Evolutionary conservation across 2,113 vertebrate species (phyloP), one percentile per base, ranked within the genome.

Genomic region (Prunella himalayana): DNA sequence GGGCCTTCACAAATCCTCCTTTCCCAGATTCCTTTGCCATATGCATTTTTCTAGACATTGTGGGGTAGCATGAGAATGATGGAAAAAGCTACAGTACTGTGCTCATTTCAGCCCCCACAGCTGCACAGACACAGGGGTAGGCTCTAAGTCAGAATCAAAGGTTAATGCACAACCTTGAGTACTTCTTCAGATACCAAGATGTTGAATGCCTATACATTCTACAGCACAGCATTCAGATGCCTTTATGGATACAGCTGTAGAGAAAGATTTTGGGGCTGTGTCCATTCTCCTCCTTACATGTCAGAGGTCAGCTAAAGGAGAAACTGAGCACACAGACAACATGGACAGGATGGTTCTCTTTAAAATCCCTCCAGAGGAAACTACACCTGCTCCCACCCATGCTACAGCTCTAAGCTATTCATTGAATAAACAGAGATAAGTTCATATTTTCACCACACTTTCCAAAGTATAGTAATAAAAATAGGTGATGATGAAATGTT

Each of bases 401-500:
- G 70, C 20, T 73, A 53, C 8, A 80, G n/a, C 41, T 66, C 37
- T 49, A 24, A 90, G 13, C 7, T 88, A 10, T 23, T 83, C 35
- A 57, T 8, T 45, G 31, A 77, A 69, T 35, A 86, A 88, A 60
- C 7, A 70, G 33, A 80, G 8, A 69, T 30, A 92, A 84, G 10
- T 72, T 89, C 37, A 8, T 79, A 25, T 84, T 94, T 89, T 72
- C 54, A 54, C 31, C 56, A 80, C 39, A 51, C 13, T 70, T 90
- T 77, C 59, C 6, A 5, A 89, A 76, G 12, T 28, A 70, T 8
- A 45, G 53, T 76, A 92, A 83, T 91, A 91, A 77, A 90, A 90
- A 91, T 12, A 51, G 33, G 30, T 77, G 70, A 91, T 82, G 75
- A 95, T 82, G 79, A 92, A 91, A 95, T n/a, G 66, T 63, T 66